Base-by-base conservation (phyloP, 2,797 vertebrate species). In the Hapalemur alaotrensis region DNA sequence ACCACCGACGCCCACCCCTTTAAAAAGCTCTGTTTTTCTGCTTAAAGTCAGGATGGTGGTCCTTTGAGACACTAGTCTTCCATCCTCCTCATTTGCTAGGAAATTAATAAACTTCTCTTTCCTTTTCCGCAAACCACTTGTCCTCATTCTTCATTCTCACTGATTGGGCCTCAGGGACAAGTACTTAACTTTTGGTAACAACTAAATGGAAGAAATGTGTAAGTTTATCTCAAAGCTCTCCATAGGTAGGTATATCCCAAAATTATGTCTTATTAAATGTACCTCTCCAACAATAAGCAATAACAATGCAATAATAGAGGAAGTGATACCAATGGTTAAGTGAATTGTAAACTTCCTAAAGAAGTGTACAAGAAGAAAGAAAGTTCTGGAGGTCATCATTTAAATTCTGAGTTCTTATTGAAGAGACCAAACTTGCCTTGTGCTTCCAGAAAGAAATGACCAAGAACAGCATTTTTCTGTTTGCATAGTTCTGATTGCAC, bases 391-490 rank as follows among this genome's bases (percentile, higher is more conserved):
- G 92, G 96, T 92, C 86, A 43, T 14, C 96, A 63, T 93, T 96
- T 94, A 80, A 95, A 95, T 88, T 78, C 22, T 30, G 32, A 65
- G 10, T 63, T 9, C 0, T 11, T 97, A 97, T 86, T 0, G 9
- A 72, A 88, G 70, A 92, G 65, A 90, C 93, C 18, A 79, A 89
- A 92, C 28, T 93, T 97, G 32, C 32, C 90, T 95, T 95, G 57
- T 70, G 35, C 65, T 96, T 97, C 94, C 95, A 94, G 96, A 95
- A 84, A 86, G 94, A 96, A 85, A 94, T 15, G 43, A 57, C 20
- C 17, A 35, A 97, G 83, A 96, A 78, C 0, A 63, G n/a, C 30
- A 35, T 72, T 95, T 57, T 94, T 96, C 78, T 84, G 20, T 97
- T 96, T 96, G 67, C 50, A 46, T 20, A 97, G 81, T 46, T 70